Percentiles rank a stretch among this genome's conserved stretches.
These are phyloP conservation scores for Hippopotamyrus pictus DNA, from an alignment of 2,797 vertebrate genomes.

Conservation along the genomic window DNA sequence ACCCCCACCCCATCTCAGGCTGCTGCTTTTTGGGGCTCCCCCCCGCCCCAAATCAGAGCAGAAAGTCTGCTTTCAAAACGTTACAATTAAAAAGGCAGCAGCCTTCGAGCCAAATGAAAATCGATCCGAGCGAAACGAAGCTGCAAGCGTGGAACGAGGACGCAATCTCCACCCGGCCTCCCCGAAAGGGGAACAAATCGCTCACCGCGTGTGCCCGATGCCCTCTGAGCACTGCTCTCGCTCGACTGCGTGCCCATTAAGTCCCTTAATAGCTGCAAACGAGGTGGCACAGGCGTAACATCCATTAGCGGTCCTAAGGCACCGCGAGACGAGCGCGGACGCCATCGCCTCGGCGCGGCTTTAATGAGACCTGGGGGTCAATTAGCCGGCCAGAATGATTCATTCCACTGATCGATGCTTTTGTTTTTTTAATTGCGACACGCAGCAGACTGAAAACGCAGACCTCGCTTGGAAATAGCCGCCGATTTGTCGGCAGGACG, in stretches of 20 bases:
- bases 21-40: background rate
- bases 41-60: background rate
- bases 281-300: background rate
- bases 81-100: background rate
- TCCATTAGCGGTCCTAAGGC: background rate
- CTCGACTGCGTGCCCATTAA: slow-evolving; percentile 11
- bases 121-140: background rate
- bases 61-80: background rate
- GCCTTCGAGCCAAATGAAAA: background rate
- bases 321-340: background rate
- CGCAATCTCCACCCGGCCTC: background rate
- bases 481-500: background rate
- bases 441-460: background rate
- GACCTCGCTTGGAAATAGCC: background rate
- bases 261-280: background rate
- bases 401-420: background rate
- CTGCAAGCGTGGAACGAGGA: too few relatives aligned
- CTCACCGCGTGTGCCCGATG: background rate
- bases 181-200: background rate
- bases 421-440: background rate
- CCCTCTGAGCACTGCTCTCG: background rate
- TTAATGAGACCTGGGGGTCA: slow-evolving; percentile 15
- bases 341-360: background rate
- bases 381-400: background rate
- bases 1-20: background rate